Conservation (phyloP, 2,888 invertebrate species). For the Eupithecia dodoneata region DNA sequence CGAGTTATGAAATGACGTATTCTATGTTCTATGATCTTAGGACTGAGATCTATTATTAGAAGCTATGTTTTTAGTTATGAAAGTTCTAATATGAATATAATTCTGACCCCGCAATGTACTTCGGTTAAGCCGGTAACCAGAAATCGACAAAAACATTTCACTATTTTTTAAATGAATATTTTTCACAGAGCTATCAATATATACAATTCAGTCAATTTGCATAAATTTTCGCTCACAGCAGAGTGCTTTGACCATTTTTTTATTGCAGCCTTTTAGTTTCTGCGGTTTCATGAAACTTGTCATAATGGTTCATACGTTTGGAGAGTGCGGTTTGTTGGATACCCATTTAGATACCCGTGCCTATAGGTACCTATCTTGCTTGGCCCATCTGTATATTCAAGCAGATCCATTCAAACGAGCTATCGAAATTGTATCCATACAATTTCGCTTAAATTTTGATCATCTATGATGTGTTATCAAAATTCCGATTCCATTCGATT, state of each 20-base stretch:
- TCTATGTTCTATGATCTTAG: neutral
- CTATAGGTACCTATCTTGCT: neutral
- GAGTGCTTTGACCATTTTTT: slow-evolving; percentile 67
- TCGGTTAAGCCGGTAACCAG: neutral
- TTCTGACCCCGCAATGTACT: neutral
- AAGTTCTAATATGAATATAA: neutral
- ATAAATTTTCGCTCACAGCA: slow-evolving; percentile 68
- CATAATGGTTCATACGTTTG: slow-evolving; percentile 42
- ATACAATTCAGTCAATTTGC: slow-evolving; percentile 75
- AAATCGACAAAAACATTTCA: slow-evolving; percentile 40
- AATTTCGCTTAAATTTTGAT: slow-evolving; percentile 2
- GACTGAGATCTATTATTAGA: neutral
- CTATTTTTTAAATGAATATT: slow-evolving; percentile 64
- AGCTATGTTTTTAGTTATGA: neutral
- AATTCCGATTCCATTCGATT: no score
- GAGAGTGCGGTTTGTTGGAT: slow-evolving; percentile 41
- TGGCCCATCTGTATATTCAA: slow-evolving; percentile 18
- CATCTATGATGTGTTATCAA: neutral
- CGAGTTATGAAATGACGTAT: neutral
- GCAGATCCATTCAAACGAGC: neutral
- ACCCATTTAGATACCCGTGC: slow-evolving; percentile 36
- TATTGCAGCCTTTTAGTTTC: slow-evolving; percentile 67
- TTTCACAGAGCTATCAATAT: slow-evolving; percentile 72
- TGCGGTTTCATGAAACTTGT: slow-evolving; percentile 56
- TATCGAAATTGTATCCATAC: no score